Base-by-base conservation (phyloP, 2,113 vertebrate species). In the Perca fluviatilis region DNA sequence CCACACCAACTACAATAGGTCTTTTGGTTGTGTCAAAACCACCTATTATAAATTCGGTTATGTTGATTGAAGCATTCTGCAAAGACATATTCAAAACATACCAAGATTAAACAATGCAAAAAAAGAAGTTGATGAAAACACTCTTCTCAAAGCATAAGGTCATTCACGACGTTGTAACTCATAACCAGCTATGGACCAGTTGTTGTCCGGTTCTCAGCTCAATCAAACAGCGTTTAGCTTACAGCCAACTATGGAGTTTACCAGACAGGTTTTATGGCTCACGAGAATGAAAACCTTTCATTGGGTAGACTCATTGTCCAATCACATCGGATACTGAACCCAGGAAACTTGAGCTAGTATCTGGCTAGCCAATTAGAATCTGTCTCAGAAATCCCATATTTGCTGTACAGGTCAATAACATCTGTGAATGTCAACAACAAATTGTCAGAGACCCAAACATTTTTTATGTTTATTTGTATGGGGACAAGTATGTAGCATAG, bases 11-110 rank as follows among this genome's bases (percentile, higher is more conserved):
- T 13, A 25, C 12, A 5, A 79, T 1, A 47, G 85, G 83, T 6
- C 62, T 83, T 56, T 79, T 27, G 46, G 61, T 71, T 66, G 21
- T 51, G 27, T 91, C 84, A 87, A 90, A 87, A 74, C 86, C 84
- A 53, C 58, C 58, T 8, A 90, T 79, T 14, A 77, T 15, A 75
- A 91, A 91, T 78, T 79, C 82, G 47, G 77, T 79, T 5, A 33
- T 77, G 51, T 50, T 68, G 57, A 49, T 36, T 33, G 85, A 87
- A 73, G 40, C 23, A 65, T 89, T 89, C 4, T 56, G 10, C 65
- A 46, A 62, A 51, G 58, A 2, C 88, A 91, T 91, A 23, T 75
- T 80, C 4, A n/a, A n/a, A 36, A 14, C 67, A 53, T 21, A 21
- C 40, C 30, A 83, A 43, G 15, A 19, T 27, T 8, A 13, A 5